Evolutionary conservation across 1,140 invertebrate species (phyloP).

Genomic region (Papilio machaon): DNA sequence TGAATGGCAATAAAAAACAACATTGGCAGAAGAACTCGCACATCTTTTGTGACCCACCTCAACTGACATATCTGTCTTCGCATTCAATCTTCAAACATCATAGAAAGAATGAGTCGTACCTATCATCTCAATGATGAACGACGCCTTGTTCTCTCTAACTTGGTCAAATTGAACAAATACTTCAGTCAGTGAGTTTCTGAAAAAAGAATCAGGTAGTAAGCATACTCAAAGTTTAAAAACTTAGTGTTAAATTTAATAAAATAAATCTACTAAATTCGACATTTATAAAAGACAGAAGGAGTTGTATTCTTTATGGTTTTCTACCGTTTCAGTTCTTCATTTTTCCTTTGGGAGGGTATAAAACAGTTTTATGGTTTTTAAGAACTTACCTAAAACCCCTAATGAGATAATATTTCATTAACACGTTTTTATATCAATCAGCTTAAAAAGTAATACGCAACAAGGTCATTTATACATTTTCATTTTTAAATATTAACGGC

Average conservation of each 20-base stretch:
- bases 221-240: too few relatives aligned
- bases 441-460: neutral
- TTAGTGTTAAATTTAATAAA: too few relatives aligned
- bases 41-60: neutral
- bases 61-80: neutral
- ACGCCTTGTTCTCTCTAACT: neutral
- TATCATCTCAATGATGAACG: slow-evolving; percentile 4
- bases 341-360: neutral
- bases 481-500: neutral
- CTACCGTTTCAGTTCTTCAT: too few relatives aligned
- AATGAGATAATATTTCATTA: neutral
- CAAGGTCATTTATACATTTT: neutral
- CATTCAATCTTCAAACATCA: neutral
- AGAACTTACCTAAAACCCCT: neutral
- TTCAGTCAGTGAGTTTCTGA: neutral
- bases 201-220: neutral
- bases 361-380: neutral
- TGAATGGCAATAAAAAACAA: neutral
- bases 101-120: neutral
- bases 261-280: too few relatives aligned
- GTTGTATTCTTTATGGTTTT: too few relatives aligned
- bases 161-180: neutral
- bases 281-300: too few relatives aligned
- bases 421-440: neutral
- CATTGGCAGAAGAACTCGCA: neutral